These are phyloP conservation scores for Glareola pratincola DNA, from an alignment of 2,113 vertebrate genomes.

Conservation along the genomic window DNA sequence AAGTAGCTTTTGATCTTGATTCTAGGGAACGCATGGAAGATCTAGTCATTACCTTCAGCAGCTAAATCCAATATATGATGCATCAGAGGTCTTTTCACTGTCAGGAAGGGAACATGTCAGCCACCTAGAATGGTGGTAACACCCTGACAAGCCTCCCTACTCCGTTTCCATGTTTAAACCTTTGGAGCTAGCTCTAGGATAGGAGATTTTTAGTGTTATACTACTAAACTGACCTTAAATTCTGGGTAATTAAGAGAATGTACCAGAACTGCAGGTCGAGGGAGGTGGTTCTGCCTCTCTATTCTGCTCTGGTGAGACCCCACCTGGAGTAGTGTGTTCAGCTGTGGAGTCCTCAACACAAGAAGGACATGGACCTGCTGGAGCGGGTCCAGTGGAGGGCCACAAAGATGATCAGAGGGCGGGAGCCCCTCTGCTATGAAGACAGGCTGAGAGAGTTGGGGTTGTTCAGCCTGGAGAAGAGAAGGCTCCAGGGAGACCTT, in stretches of 20 bases:
- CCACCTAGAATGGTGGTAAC: background rate
- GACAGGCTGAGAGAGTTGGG: too few species aligned
- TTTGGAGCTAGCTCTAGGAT: background rate
- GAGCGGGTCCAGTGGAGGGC: too few species aligned
- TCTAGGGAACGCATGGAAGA: background rate
- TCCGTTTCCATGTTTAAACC: background rate
- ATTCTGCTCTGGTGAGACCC: too few species aligned
- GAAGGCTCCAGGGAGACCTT: too few species aligned
- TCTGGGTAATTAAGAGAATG: background rate
- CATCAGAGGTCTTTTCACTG: background rate
- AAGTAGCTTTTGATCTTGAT: background rate
- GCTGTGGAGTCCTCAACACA: too few species aligned
- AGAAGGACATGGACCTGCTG: too few species aligned
- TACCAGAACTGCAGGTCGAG: background rate
- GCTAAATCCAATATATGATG: fast-evolving
- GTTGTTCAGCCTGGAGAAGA: too few species aligned
- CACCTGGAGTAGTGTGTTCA: too few species aligned
- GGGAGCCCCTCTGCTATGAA: too few species aligned
- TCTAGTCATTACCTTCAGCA: background rate
- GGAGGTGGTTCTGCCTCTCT: too few species aligned
- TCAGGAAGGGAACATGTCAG: background rate
- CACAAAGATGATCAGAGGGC: too few species aligned
- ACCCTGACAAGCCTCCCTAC: background rate
- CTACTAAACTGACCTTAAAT: background rate
- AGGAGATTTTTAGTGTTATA: background rate